Base-by-base conservation (phyloP, 2,888 invertebrate species). In the Ernsta delagoae region DNA sequence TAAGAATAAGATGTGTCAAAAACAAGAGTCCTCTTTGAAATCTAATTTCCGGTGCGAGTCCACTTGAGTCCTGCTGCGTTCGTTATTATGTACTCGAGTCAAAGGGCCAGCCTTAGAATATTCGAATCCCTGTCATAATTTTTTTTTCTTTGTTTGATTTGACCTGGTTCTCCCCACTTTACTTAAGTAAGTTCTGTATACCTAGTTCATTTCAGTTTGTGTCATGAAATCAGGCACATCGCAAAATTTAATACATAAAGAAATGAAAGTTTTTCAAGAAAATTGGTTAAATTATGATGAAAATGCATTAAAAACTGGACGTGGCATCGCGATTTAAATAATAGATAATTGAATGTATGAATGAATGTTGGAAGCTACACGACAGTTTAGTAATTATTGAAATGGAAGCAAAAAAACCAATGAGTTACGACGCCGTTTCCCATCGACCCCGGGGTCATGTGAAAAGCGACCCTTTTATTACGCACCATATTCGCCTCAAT, bases 11-110 rank as follows among this genome's bases (percentile, higher is more conserved):
- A 24, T 53, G 53, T 4, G 24, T 53, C 24, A 9, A 24, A 16
- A 24, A 53, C 24, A 24, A 53, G 87, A 86, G 84, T 82, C 83
- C 85, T 87, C 80, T 77, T 81, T 82, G 82, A 87, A 92, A 92
- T 92, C 89, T 90, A 92, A 92, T 92, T 92, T 92, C 92, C 90
- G 53, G 48, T 89, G 81, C 80, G 83, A 85, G 89, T 89, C 90
- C 90, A 91, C 91, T 91, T 81, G 82, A 86, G 84, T 80, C 83
- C 88, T 85, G 88, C 86, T 85, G 90, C 84, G 85, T 83, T 86
- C 43, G 91, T 91, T 91, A 92, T 90, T 89, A 36, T 1, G 36
- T 36, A 88, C 88, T 83, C 85, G 83, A 53, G 43, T 54, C 54
- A 66, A 66, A 66, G 70, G 71, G 64, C 65, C 59, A 82, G 11